Evolutionary conservation across 2,888 invertebrate genomes (phyloP).

Genomic region (Drosophila fulvimacula): DNA sequence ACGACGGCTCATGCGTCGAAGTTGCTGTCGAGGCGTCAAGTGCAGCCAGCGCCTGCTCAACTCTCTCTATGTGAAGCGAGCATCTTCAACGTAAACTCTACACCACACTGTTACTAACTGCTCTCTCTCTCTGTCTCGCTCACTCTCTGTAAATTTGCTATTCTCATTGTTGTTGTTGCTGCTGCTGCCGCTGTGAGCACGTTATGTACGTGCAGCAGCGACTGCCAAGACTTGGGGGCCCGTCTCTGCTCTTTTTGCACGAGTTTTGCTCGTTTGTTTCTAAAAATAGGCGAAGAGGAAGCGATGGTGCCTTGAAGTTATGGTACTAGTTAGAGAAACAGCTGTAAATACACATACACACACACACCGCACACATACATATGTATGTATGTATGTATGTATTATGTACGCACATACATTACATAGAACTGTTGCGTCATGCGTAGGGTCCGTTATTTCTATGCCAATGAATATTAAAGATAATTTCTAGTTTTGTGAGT

Average conservation of each 20-base stretch:
- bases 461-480: neutral
- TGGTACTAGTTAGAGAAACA: constrained; percentile 7
- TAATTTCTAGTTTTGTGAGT: neutral
- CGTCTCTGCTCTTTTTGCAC: constrained; percentile 48
- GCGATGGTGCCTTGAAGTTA: constrained; percentile 16
- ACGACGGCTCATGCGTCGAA: constrained; percentile 54
- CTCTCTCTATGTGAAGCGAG: constrained; percentile 22
- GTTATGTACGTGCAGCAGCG: constrained; percentile 34
- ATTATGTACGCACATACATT: neutral
- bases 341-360: neutral
- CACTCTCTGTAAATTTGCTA: neutral
- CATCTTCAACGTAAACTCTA: constrained; percentile 3
- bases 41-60: constrained; percentile 26
- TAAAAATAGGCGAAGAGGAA: constrained; percentile 30
- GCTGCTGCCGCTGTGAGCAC: constrained; percentile 23
- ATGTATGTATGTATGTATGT: neutral
- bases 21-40: constrained; percentile 18
- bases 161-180: constrained; percentile 5
- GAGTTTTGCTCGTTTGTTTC: constrained; percentile 20
- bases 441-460: constrained; percentile 8
- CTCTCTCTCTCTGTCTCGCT: neutral
- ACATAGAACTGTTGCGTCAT: constrained; percentile 21
- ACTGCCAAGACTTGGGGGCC: constrained; percentile 61
- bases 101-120: constrained; percentile 44
- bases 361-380: neutral